phyloP scores from a whole-genome alignment of 1,140 invertebrate species.

The Mycetomoellerius zeteki region DNA sequence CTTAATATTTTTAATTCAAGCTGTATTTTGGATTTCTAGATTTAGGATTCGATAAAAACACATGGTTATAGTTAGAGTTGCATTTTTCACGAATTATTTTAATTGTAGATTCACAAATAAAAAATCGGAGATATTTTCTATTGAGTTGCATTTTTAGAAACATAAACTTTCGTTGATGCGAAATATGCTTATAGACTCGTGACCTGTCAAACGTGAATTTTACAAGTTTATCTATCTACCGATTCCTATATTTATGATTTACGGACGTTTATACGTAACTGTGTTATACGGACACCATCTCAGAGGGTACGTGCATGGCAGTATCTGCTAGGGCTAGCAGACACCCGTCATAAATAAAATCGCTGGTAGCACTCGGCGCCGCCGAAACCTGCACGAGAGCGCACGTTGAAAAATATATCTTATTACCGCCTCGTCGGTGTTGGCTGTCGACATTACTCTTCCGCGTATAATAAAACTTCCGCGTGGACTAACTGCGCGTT shows the following conservation, averaged over 20 bases:
- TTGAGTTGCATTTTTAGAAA: neutral
- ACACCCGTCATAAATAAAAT: slow-evolving; percentile 58
- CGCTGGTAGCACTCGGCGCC: slow-evolving; percentile 33
- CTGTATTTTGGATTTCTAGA: neutral
- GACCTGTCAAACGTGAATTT: neutral
- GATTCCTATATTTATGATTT: slow-evolving; percentile 42
- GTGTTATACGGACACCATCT: slow-evolving; percentile 5
- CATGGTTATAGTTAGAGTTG: neutral
- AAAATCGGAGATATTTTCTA: neutral
- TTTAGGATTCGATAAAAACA: neutral
- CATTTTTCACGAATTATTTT: neutral
- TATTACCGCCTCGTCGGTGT: slow-evolving; percentile 61
- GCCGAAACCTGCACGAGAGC: slow-evolving; percentile 53
- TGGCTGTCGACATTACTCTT: slow-evolving; percentile 63
- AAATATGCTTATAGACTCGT: neutral
- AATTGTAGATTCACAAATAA: neutral
- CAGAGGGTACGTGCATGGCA: slow-evolving; percentile 18
- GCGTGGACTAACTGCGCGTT: slow-evolving; percentile 61
- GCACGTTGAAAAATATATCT: slow-evolving; percentile 61
- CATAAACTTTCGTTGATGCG: neutral
- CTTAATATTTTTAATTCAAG: too few species aligned
- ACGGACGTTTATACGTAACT: slow-evolving; percentile 25
- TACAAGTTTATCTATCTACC: neutral
- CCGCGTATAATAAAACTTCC: slow-evolving; percentile 63
- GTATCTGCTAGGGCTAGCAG: slow-evolving; percentile 40